These are phyloP conservation scores for Lampris incognitus DNA, from an alignment of 2,113 vertebrate genomes.

Conservation along the genomic window DNA sequence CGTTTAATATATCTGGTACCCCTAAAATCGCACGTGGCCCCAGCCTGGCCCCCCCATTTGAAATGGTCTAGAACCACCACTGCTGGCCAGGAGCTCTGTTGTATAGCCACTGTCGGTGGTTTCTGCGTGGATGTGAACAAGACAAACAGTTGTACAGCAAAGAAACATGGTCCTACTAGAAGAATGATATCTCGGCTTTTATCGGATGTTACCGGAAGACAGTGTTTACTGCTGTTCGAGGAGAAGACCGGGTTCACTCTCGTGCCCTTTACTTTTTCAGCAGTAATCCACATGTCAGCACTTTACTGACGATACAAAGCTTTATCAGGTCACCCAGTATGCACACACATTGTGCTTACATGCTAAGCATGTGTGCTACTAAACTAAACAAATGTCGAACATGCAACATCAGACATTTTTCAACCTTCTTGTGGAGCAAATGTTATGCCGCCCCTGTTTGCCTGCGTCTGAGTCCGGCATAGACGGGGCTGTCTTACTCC, in stretches of 20 bases:
- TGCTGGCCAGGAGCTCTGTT: not conserved
- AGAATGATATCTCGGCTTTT: slow-evolving; percentile 18
- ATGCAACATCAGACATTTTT: too few species aligned
- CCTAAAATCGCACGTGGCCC: too few species aligned
- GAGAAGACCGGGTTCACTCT: slow-evolving; percentile 17
- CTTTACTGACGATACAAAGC: slow-evolving; percentile 12
- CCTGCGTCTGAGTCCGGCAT: slow-evolving; percentile 8
- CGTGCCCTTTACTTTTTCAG: slow-evolving; percentile 13
- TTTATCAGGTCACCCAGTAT: too few species aligned
- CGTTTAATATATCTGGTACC: too few species aligned
- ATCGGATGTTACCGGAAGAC: not conserved
- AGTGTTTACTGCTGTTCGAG: not conserved
- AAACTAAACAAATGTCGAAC: not conserved
- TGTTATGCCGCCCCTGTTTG: slow-evolving; percentile 20
- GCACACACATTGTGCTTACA: too few species aligned
- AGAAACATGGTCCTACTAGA: slow-evolving; percentile 3
- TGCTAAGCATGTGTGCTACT: not conserved
- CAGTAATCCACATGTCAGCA: slow-evolving; percentile 18
- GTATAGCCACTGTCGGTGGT: not conserved
- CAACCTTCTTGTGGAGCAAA: too few species aligned
- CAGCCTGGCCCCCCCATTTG: too few species aligned
- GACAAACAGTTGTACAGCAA: not conserved
- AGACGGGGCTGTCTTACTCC: slow-evolving; percentile 45
- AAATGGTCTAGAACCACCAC: too few species aligned
- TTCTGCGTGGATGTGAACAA: not conserved